phyloP scores from a whole-genome alignment of 1,140 invertebrate species.

The Nephotettix cincticeps region DNA sequence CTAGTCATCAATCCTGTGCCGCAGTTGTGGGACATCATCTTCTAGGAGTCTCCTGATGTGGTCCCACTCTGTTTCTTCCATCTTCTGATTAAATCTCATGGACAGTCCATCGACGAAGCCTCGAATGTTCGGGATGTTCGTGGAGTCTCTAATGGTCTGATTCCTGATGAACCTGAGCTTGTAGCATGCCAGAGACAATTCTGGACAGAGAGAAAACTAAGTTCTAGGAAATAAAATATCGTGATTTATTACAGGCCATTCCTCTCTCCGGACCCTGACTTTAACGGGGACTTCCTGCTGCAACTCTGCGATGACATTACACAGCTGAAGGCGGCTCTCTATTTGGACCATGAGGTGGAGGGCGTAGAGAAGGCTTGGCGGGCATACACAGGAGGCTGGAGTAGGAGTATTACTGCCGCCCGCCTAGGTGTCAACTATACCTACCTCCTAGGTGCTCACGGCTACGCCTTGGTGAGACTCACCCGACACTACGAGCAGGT shows the following conservation, averaged over 20 bases:
- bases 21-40: too few relatives aligned
- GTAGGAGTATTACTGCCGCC: not conserved
- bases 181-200: too few relatives aligned
- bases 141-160: too few relatives aligned
- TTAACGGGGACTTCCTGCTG: constrained; percentile 3
- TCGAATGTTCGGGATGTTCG: too few relatives aligned
- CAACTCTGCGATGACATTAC: not conserved
- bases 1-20: too few relatives aligned
- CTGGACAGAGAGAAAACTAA: too few relatives aligned
- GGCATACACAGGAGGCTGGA: constrained; percentile 32
- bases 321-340: constrained; percentile 34
- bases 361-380: constrained; percentile 36
- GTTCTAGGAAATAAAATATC: too few relatives aligned
- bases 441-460: not conserved
- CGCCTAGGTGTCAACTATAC: not conserved
- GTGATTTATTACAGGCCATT: not conserved
- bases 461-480: not conserved
- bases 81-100: too few relatives aligned
- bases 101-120: too few relatives aligned
- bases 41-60: too few relatives aligned
- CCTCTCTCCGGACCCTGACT: not conserved
- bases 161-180: too few relatives aligned
- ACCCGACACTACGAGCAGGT: not conserved
- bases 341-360: constrained; percentile 26
- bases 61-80: too few relatives aligned